Conservation (phyloP, 2,888 invertebrate genomes). For the Scelioninae gen. 1 region DNA sequence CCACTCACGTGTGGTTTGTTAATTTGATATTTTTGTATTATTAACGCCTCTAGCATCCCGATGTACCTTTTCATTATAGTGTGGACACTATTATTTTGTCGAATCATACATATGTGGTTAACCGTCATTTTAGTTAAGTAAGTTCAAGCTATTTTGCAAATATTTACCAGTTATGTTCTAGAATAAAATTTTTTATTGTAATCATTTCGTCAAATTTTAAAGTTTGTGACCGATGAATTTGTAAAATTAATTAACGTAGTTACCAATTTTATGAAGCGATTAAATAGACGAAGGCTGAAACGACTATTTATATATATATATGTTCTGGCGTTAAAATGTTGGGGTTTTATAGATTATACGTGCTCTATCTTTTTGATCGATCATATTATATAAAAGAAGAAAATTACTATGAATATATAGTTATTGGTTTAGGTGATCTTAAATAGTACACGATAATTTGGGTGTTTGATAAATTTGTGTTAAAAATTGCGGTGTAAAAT, state of each 20-base stretch:
- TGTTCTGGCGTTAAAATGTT: slow-evolving; percentile 14
- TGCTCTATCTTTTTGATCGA: slow-evolving; percentile 42
- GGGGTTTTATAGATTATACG: slow-evolving; percentile 23
- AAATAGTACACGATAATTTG: background rate
- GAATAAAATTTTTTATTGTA: background rate
- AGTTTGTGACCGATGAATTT: background rate
- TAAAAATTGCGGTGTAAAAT: background rate
- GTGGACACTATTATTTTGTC: background rate
- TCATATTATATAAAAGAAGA: slow-evolving; percentile 11
- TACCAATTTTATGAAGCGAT: slow-evolving; percentile 10
- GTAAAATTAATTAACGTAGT: slow-evolving; percentile 8
- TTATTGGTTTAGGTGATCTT: slow-evolving; percentile 23
- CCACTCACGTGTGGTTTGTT: too few species aligned
- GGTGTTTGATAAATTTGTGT: background rate
- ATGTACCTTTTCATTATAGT: too few species aligned
- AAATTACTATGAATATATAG: slow-evolving; percentile 25
- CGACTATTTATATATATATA: slow-evolving; percentile 15
- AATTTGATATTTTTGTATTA: slow-evolving; percentile 5
- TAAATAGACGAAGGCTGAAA: background rate
- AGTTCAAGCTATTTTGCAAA: too few species aligned
- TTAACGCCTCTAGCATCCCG: background rate
- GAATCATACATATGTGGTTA: background rate
- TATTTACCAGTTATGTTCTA: too few species aligned
- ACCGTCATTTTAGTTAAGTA: too few species aligned
- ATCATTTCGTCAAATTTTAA: background rate